Evolutionary conservation across 2,888 invertebrate species (phyloP).

Genomic region (Cosmopolites sordidus): DNA sequence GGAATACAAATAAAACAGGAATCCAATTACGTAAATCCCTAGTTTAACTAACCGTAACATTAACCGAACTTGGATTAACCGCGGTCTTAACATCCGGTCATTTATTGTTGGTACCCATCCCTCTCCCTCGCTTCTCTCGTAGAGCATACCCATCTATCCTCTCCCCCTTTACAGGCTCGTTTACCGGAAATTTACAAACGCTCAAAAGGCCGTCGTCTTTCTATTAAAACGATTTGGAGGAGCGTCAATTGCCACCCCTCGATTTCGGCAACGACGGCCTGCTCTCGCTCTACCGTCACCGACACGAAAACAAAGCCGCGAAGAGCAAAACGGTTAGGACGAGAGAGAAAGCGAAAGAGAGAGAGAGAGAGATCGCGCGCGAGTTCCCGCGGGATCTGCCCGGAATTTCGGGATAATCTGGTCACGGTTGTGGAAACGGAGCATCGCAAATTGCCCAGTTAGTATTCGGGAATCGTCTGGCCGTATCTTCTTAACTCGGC

Average conservation of each 20-base stretch:
- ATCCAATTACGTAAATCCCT: neutral
- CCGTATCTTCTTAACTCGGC: conserved; percentile 45
- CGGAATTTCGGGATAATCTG: conserved; percentile 33
- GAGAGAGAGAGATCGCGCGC: neutral
- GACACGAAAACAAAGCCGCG: neutral
- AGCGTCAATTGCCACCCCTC: conserved; percentile 26
- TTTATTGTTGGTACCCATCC: neutral
- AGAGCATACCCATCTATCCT: neutral
- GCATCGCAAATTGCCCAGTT: conserved; percentile 45
- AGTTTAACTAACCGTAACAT: neutral
- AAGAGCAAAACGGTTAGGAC: neutral
- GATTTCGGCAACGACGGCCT: neutral
- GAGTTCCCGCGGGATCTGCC: conserved; percentile 1
- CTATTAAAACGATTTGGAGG: conserved; percentile 30
- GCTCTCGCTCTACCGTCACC: neutral
- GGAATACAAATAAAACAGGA: no score
- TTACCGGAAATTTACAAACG: conserved; percentile 4
- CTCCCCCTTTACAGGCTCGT: neutral
- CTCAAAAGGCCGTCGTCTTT: conserved; percentile 25
- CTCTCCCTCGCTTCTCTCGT: neutral
- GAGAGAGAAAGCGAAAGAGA: neutral
- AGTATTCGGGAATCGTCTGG: conserved; percentile 44
- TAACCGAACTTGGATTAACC: neutral
- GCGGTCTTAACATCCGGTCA: neutral
- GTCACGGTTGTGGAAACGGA: conserved; percentile 36